Base-by-base conservation (phyloP, 1,140 invertebrate species). In the Branchinecta lindahli region DNA sequence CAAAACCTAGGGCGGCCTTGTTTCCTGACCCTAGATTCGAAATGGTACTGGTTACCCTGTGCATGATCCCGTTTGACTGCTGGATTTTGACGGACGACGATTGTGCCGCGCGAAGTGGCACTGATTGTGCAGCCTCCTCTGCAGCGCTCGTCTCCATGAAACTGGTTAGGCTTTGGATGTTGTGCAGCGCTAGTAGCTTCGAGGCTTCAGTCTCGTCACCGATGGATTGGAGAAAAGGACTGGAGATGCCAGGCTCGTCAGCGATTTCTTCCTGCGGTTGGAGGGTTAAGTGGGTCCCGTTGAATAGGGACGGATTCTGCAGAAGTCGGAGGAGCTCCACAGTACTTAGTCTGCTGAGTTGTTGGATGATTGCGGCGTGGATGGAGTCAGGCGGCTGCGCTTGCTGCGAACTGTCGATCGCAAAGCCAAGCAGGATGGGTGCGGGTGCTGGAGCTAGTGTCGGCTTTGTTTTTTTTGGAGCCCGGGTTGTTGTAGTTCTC, bases 1-100 rank as follows among this genome's bases (percentile, higher is more conserved):
- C 46, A 12, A 70, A 45, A n/a, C 70, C 70, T 18, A 70, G 46
- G n/a, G 66, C 66, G 66, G 68, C 47, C 18, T 66, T 18, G 4
- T 52, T 67, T 8, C 66, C 66, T n/a, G 52, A 46, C 3, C 66
- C 70, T 15, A 10, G 45, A 21, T 46, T 67, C 5, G 21, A 8
- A 12, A 46, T 44, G 66, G 18, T 44, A 10, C 33, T 18, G 15
- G 7, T 18, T 21, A 21, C 65, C 9, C 18, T n/a, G n/a, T 66
- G 61, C 15, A 46, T 12, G 68, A 46, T 20, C 20, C n/a, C 8
- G 12, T 45, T 44, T 44, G 21, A 3, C 44, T 44, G n/a, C 33
- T 68, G n/a, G 67, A n/a, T 10, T n/a, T 4, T 8, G 67, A 45
- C 18, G 67, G 44, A 8, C 18, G n/a, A 15, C 10, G 18, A 44